Base-by-base conservation (phyloP, 2,888 invertebrate genomes). In the Sphaerophoria rueppellii region DNA sequence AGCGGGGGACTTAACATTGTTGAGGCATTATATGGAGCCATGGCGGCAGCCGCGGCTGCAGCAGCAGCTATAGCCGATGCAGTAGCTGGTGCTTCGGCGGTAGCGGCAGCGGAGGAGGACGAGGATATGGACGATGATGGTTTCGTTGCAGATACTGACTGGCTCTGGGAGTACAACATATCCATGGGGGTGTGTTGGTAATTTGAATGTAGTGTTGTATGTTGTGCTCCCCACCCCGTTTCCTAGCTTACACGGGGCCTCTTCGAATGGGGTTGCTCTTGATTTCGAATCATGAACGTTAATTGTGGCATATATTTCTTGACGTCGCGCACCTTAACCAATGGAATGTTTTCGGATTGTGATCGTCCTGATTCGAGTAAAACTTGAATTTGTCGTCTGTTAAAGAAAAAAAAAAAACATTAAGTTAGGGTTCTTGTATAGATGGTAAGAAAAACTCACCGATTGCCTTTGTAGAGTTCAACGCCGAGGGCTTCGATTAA, bases 251-350 rank as follows among this genome's bases (percentile, higher is more conserved):
- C 90, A 78, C 92, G 90, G 48, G 91, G 89, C 46, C 92, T 89
- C 86, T 92, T 92, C 61, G 90, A 88, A 58, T 91, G 90, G 87
- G 91, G 91, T 88, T 91, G 91, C 79, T 92, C 91, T 88, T 91
- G 89, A 87, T 90, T 91, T 87, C 91, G 90, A 92, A 96, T 94
- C 95, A 97, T 96, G 93, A 96, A 97, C 90, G 96, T 96, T 92
- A 97, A 93, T 92, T 97, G 97, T 40, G 96, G 95, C 96, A 96
- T 96, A 92, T 94, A 96, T 90, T 95, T 95, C 93, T 96, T 95
- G 86, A 97, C 95, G 92, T 96, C 96, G 86, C 95, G 94, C 88
- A 97, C 96, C 92, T 96, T 96, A 74, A 97, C 96, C 88, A 97
- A 92, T 52, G 96, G 96, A 91, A 96, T 92, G 67, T 94, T 94